phyloP scores from a whole-genome alignment of 1,140 invertebrate genomes.

The Drosophila varians region DNA sequence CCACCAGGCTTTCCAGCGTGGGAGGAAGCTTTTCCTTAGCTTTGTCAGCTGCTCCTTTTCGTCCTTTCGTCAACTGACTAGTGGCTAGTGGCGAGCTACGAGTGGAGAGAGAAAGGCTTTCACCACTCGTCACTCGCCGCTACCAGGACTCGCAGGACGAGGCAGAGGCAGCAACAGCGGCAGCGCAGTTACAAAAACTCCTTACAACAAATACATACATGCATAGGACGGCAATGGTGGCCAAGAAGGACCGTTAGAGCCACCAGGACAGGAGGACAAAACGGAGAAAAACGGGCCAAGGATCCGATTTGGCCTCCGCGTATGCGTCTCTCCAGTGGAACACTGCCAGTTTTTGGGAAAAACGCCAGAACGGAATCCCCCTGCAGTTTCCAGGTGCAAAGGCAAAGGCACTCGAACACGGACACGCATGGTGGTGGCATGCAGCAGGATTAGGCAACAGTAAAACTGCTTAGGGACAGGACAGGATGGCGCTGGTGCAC shows the following conservation, averaged over 20 bases:
- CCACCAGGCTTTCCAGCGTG: not conserved
- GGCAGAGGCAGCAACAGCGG: constrained; percentile 38
- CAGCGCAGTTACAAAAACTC: constrained; percentile 43
- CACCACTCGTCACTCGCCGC: no score
- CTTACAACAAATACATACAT: constrained; percentile 45
- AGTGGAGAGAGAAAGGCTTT: not conserved
- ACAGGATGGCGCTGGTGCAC: constrained; percentile 64
- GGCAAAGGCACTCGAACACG: not conserved
- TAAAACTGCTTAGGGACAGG: constrained; percentile 2
- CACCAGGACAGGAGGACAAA: not conserved
- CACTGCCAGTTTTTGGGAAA: not conserved
- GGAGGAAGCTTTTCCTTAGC: not conserved
- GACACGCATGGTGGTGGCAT: not conserved
- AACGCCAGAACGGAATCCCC: not conserved
- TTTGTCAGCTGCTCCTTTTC: not conserved
- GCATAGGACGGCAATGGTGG: not conserved
- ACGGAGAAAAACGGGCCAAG: not conserved
- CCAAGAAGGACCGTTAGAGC: not conserved
- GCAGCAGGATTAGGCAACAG: constrained; percentile 37
- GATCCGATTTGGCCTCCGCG: not conserved
- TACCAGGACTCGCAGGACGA: not conserved
- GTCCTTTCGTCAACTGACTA: not conserved
- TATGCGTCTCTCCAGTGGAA: not conserved
- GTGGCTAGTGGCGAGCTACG: not conserved
- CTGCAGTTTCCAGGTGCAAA: not conserved